Conservation (phyloP, 2,888 invertebrate genomes). For the Stramonita haemastoma region DNA sequence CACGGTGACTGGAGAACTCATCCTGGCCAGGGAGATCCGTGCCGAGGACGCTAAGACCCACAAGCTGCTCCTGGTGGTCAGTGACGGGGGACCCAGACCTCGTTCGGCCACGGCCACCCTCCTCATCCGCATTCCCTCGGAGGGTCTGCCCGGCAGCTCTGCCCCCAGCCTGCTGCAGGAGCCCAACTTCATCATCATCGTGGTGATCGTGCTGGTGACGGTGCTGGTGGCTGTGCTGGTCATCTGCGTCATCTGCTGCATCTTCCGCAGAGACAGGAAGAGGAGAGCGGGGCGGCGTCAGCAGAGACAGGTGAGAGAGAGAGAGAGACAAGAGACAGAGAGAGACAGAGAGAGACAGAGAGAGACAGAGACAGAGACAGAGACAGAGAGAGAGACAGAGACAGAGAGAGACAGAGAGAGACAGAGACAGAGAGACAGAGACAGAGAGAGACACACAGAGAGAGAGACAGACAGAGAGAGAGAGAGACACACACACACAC, state of each 20-base stretch:
- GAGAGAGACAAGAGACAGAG: not conserved
- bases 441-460: conserved; percentile 12
- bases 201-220: conserved; percentile 63
- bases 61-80: conserved; percentile 61
- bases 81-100: conserved; percentile 53
- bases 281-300: conserved; percentile 42
- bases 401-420: conserved; percentile 2
- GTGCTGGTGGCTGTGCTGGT: conserved; percentile 64
- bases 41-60: conserved; percentile 60
- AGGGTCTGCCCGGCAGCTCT: conserved; percentile 37
- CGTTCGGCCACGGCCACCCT: conserved; percentile 35
- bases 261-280: conserved; percentile 58
- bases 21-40: conserved; percentile 60
- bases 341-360: not conserved
- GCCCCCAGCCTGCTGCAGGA: conserved; percentile 30
- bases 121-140: conserved; percentile 43
- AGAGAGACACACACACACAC: not conserved
- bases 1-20: conserved; percentile 75
- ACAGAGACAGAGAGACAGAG: not conserved
- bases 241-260: conserved; percentile 62
- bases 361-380: not conserved
- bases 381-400: not conserved
- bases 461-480: not conserved
- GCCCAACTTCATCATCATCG: conserved; percentile 62
- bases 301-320: conserved; percentile 41